These are phyloP conservation scores for Chlorocebus sabaeus DNA, from an alignment of 2,113 vertebrate genomes.

Conservation along the genomic window DNA sequence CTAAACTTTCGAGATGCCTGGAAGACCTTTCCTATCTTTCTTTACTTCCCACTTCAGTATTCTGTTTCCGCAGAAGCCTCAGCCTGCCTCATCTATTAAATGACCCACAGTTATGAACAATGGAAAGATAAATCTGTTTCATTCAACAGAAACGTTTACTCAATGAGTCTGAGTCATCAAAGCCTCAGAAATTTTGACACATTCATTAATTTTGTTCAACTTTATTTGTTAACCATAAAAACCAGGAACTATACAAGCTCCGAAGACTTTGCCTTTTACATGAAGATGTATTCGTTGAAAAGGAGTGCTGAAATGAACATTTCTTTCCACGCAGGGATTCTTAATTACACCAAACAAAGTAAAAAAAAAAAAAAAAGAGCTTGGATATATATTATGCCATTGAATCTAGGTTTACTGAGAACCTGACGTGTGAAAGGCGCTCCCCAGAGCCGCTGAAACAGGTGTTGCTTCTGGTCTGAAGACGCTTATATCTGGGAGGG, in stretches of 20 bases:
- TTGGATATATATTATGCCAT: neutral
- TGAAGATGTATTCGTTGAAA: conserved; percentile 45
- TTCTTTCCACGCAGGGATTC: neutral
- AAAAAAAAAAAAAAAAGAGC: neutral
- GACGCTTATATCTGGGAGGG: neutral
- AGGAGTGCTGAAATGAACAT: neutral
- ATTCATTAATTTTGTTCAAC: conserved; percentile 73
- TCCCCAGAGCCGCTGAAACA: neutral
- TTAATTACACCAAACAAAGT: neutral
- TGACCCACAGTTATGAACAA: conserved; percentile 67
- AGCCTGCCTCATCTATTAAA: conserved; percentile 50
- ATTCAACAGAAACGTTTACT: conserved; percentile 61
- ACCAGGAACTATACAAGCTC: conserved; percentile 5
- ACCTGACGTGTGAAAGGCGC: neutral
- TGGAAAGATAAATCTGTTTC: conserved; percentile 71
- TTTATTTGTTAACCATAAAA: conserved; percentile 74
- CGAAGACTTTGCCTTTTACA: conserved; percentile 9
- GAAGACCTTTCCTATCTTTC: neutral
- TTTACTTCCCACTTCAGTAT: neutral
- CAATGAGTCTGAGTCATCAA: conserved; percentile 72
- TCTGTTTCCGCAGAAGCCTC: neutral
- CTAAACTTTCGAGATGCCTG: neutral
- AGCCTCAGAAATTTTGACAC: conserved; percentile 70
- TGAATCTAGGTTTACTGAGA: neutral
- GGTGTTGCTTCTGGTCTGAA: neutral